A percentile compares a stretch with the other conserved stretches of the same genome.
phyloP scores from a whole-genome alignment of 2,888 invertebrate genomes.

The Chrysolina oricalcia region DNA sequence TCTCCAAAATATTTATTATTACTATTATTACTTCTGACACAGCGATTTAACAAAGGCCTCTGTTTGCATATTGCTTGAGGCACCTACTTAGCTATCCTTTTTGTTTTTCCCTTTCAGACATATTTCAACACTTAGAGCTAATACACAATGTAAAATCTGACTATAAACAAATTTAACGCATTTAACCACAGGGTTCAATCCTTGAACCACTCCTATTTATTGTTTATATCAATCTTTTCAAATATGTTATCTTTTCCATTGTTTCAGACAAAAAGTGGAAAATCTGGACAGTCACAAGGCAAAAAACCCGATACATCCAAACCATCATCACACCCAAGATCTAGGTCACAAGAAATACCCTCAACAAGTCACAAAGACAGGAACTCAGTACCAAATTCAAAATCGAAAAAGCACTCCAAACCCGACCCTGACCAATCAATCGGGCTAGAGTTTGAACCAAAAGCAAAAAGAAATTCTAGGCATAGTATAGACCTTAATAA shows the following conservation, averaged over 20 bases:
- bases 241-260: neutral
- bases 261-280: slow-evolving; percentile 49
- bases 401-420: slow-evolving; percentile 48
- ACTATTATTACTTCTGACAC: too few species aligned
- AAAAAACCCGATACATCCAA: slow-evolving; percentile 44
- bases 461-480: slow-evolving; percentile 46
- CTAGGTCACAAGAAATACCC: slow-evolving; percentile 59
- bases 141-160: too few species aligned
- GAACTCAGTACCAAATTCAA: slow-evolving; percentile 43
- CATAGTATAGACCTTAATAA: slow-evolving; percentile 49
- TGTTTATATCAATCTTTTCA: too few species aligned
- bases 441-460: slow-evolving; percentile 44
- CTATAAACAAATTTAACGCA: too few species aligned
- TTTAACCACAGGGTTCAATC: too few species aligned
- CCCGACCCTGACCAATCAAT: slow-evolving; percentile 41
- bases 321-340: slow-evolving; percentile 46
- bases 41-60: too few species aligned
- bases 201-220: too few species aligned
- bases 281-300: slow-evolving; percentile 43
- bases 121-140: too few species aligned
- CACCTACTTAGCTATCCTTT: too few species aligned
- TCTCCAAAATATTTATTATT: too few species aligned
- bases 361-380: slow-evolving; percentile 53
- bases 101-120: too few species aligned
- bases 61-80: too few species aligned